Percentiles rank a stretch among this genome's conserved stretches.
Evolutionary conservation across 2,888 invertebrate genomes (phyloP).

Genomic region (Toxonevra muliebris): DNA sequence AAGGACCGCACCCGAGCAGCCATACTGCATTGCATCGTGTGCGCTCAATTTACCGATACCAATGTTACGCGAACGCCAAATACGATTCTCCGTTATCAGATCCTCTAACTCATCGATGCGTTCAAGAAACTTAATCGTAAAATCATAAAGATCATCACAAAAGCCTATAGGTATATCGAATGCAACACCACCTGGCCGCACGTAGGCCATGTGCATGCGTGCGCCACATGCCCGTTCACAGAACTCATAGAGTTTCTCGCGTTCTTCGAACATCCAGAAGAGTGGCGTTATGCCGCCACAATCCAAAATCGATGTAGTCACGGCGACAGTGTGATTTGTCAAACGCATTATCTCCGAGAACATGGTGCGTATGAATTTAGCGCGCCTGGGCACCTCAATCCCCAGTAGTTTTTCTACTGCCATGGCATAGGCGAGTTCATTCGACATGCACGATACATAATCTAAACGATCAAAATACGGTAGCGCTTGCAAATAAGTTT

Average conservation of each 20-base stretch:
- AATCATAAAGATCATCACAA: conserved; percentile 81
- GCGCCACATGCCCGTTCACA: conserved; percentile 86
- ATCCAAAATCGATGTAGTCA: conserved; percentile 80
- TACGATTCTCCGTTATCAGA: conserved; percentile 76
- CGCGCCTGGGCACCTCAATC: conserved; percentile 78
- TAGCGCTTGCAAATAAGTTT: conserved; percentile 84
- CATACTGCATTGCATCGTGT: conserved; percentile 79
- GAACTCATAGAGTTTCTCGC: conserved; percentile 86
- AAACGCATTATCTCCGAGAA: conserved; percentile 81
- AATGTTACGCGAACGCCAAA: conserved; percentile 76
- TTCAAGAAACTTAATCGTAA: conserved; percentile 73
- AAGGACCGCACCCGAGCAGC: conserved; percentile 80
- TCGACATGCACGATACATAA: conserved; percentile 85
- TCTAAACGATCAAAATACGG: conserved; percentile 90
- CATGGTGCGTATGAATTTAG: conserved; percentile 81
- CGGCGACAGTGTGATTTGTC: conserved; percentile 81
- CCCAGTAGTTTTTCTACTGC: conserved; percentile 86
- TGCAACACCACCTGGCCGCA: conserved; percentile 84
- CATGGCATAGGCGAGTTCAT: conserved; percentile 80
- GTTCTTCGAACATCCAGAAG: conserved; percentile 91
- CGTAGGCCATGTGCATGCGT: conserved; percentile 83
- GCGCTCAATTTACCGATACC: conserved; percentile 78
- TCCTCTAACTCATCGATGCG: conserved; percentile 89
- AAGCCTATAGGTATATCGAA: conserved; percentile 78
- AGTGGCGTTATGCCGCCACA: conserved; percentile 88